Evolutionary conservation across 1,140 invertebrate genomes (phyloP), one percentile per base, ranked within the genome.

Genomic region (Bombus waltoni): DNA sequence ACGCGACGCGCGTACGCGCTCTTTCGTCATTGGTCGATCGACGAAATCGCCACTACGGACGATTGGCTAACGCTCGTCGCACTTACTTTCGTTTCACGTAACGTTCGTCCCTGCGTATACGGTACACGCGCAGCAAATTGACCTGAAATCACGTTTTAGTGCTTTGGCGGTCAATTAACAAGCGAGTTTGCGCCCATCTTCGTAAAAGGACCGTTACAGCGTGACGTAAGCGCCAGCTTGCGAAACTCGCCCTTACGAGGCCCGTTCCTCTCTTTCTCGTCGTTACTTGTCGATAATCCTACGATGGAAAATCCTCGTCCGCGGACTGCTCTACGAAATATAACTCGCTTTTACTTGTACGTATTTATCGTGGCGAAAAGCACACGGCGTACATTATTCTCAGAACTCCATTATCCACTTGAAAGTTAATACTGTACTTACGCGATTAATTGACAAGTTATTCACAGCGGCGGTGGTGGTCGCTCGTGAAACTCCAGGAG

Each of bases 11-110:
- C 47, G 47, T 53, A 2, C 22, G 15, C 70, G 6, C 6, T 53
- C 47, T 84, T 84, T 84, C 83, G 76, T 72, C 83, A 84, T 15
- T 38, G 40, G 53, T 53, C 15, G 32, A 42, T 72, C 68, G 66
- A 84, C 83, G 76, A 84, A 84, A 84, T 72, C 22, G 53, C 76
- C 53, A 13, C 76, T 59, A n/a, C 40, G 38, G 13, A 47, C 25
- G 38, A 35, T 84, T 79, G 66, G 10, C 32, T 53, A 84, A 84
- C 32, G 22, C 10, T 28, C 40, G 9, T 70, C 75, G 40, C 35
- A 42, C 32, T 76, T 77, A 83, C 83, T 84, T 84, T 84, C 75
- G 66, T 84, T 79, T 77, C 76, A 71, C 83, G 76, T 72, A 71
- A 84, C 53, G 40, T 38, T 15, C 44, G 42, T 42, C 44, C 28